phyloP scores from a whole-genome alignment of 2,113 vertebrate genomes.

The Acanthochromis polyacanthus region DNA sequence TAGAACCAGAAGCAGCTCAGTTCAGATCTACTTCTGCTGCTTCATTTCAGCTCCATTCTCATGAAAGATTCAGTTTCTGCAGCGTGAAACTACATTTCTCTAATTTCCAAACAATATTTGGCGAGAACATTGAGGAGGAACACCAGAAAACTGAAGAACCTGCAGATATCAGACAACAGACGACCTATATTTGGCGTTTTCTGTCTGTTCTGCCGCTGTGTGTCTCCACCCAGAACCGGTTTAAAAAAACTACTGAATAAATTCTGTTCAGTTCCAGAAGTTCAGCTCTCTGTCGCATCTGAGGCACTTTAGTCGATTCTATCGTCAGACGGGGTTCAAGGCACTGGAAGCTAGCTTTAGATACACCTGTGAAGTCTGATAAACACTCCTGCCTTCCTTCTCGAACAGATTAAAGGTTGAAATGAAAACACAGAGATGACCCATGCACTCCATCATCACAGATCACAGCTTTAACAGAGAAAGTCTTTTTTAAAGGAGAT shows the following conservation, averaged over 20 bases:
- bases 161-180: no score
- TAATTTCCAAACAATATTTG: no score
- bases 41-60: no score
- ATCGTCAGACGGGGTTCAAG: constrained; percentile 90
- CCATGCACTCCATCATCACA: constrained; percentile 87
- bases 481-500: constrained; percentile 78
- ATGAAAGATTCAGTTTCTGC: no score
- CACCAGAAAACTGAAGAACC: no score
- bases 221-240: constrained; percentile 45
- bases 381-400: constrained; percentile 71
- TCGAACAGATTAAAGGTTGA: constrained; percentile 81
- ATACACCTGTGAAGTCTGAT: constrained; percentile 80
- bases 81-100: no score
- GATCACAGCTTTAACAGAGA: constrained; percentile 78
- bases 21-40: no score
- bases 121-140: no score
- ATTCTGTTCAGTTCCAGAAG: constrained; percentile 31
- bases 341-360: constrained; percentile 91
- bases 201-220: constrained; percentile 11
- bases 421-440: constrained; percentile 83
- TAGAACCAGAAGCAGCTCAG: no score
- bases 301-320: constrained; percentile 96
- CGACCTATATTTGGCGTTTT: no score
- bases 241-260: not conserved
- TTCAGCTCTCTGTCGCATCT: constrained; percentile 73